These are phyloP conservation scores for Ptyas mucosa DNA, from an alignment of 2,113 vertebrate genomes.

Conservation along the genomic window DNA sequence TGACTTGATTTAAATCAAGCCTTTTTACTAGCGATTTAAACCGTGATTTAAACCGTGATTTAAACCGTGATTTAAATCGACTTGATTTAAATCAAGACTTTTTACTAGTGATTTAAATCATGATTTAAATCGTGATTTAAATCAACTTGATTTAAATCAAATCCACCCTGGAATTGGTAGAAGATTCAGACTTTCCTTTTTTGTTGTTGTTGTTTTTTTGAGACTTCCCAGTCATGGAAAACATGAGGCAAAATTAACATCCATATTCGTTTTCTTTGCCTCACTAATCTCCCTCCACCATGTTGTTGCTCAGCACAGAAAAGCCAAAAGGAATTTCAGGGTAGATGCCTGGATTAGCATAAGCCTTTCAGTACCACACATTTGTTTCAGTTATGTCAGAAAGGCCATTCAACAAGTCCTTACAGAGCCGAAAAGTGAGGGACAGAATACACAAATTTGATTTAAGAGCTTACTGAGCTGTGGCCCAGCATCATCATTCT, in stretches of 20 bases:
- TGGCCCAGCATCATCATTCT: conserved; percentile 40
- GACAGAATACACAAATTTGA: conserved; percentile 35
- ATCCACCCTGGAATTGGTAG: no score
- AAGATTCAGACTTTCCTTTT: neutral
- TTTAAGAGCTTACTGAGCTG: conserved; percentile 24
- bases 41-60: no score
- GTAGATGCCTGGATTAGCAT: conserved; percentile 5
- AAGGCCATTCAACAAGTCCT: conserved; percentile 22
- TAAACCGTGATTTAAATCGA: no score
- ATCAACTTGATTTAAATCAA: no score
- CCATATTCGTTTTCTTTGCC: neutral
- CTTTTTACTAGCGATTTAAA: no score
- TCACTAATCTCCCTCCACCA: neutral
- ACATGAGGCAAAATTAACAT: neutral
- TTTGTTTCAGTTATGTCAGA: conserved; percentile 12
- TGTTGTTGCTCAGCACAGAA: neutral
- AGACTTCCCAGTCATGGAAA: neutral
- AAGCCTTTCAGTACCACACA: neutral
- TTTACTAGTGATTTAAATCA: no score
- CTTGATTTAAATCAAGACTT: no score
- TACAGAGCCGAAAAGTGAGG: conserved; percentile 22
- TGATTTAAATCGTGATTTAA: no score
- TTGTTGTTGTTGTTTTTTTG: neutral
- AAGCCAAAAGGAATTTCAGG: neutral
- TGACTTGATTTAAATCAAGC: no score